Percentiles rank a stretch among this genome's conserved stretches.
phyloP scores from a whole-genome alignment of 2,888 invertebrate species.

The Conomelus anceps region DNA sequence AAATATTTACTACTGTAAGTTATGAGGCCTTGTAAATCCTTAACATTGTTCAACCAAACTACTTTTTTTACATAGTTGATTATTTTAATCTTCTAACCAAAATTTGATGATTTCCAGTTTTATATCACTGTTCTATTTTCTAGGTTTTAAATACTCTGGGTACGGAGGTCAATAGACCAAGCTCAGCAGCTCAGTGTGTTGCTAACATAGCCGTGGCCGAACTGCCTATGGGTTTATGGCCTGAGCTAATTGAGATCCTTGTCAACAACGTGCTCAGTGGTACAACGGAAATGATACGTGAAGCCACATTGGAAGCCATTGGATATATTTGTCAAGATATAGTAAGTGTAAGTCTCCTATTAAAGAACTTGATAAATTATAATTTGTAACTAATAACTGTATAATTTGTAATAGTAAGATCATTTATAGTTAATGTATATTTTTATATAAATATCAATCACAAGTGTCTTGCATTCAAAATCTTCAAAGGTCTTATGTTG shows the following conservation, averaged over 20 bases:
- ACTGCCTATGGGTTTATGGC: constrained; percentile 87
- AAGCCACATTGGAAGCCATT: constrained; percentile 94
- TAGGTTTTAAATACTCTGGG: constrained; percentile 90
- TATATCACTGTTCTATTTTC: constrained; percentile 32
- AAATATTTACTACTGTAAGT: too few relatives aligned
- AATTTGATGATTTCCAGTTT: neutral
- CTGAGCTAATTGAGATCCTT: constrained; percentile 76
- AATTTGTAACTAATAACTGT: too few relatives aligned
- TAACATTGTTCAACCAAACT: too few relatives aligned
- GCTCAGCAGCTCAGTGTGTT: constrained; percentile 98
- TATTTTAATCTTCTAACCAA: neutral
- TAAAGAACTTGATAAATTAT: too few relatives aligned
- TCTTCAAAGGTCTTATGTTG: too few relatives aligned
- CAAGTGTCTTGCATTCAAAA: too few relatives aligned
- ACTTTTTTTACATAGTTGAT: constrained; percentile 1
- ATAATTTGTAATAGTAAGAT: too few relatives aligned
- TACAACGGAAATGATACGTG: constrained; percentile 90
- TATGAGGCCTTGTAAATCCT: too few relatives aligned
- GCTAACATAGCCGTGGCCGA: constrained; percentile 97
- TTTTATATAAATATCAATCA: too few relatives aligned
- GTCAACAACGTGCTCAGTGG: constrained; percentile 86
- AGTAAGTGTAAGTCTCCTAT: constrained; percentile 41
- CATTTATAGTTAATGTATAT: too few relatives aligned
- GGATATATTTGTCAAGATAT: constrained; percentile 99
- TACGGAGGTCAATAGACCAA: constrained; percentile 91